Conservation (phyloP, 2,797 vertebrate species). For the Rhincodon typus region DNA sequence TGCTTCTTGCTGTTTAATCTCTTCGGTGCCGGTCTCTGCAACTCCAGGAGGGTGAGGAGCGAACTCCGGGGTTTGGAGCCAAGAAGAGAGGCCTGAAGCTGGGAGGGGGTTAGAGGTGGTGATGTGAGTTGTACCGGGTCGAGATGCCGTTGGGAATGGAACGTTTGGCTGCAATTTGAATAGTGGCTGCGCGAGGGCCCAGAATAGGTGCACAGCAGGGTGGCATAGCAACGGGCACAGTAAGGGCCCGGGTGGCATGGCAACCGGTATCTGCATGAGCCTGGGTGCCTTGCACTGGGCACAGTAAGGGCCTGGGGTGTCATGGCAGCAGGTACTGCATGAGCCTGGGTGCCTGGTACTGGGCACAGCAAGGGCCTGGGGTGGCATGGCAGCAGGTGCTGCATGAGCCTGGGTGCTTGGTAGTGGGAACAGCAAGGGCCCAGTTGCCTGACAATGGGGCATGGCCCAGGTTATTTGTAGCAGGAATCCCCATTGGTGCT, state of each 20-base stretch:
- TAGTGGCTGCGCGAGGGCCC: not conserved
- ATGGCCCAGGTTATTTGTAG: not conserved
- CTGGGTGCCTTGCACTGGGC: no score
- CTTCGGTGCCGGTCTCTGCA: not conserved
- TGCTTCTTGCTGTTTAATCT: not conserved
- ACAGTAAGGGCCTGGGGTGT: no score
- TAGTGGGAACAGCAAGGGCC: no score
- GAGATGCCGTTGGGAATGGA: not conserved
- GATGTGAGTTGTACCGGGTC: slow-evolving; percentile 26
- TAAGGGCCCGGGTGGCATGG: no score
- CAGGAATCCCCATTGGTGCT: not conserved
- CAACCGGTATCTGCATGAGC: no score
- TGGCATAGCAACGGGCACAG: not conserved
- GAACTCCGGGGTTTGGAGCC: not conserved
- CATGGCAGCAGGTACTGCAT: no score
- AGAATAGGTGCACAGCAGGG: not conserved
- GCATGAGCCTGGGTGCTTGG: no score
- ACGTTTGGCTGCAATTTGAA: not conserved
- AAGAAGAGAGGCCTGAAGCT: not conserved
- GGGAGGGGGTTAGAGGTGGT: not conserved
- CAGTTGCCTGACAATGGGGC: no score
- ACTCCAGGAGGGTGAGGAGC: not conserved
- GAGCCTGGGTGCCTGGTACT: not conserved
- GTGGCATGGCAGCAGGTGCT: no score
- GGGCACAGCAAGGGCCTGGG: not conserved